Percentiles rank a stretch among this genome's conserved stretches.
phyloP scores from a whole-genome alignment of 2,888 invertebrate genomes.

The Ophraella communa region DNA sequence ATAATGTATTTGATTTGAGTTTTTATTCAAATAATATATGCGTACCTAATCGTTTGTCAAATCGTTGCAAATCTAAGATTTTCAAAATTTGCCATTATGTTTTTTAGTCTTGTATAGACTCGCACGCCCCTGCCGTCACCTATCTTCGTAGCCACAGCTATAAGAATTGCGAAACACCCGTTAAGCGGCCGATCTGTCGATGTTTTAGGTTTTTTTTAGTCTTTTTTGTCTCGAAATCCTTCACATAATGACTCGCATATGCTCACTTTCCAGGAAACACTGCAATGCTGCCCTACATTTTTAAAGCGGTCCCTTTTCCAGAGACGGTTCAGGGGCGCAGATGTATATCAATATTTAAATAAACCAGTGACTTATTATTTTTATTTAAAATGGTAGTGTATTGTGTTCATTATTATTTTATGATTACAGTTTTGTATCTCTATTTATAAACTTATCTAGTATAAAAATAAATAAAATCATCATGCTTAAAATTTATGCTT shows the following conservation, averaged over 20 bases:
- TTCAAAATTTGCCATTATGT: neutral
- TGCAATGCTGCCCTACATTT: slow-evolving; percentile 51
- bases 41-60: neutral
- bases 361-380: too few species aligned
- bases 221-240: slow-evolving; percentile 44
- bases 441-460: too few species aligned
- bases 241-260: slow-evolving; percentile 54
- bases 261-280: slow-evolving; percentile 53
- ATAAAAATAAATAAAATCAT: too few species aligned
- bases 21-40: neutral
- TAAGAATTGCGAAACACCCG: slow-evolving; percentile 46
- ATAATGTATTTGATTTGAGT: too few species aligned
- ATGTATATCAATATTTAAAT: neutral
- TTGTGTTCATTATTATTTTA: too few species aligned
- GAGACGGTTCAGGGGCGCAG: neutral
- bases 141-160: slow-evolving; percentile 24
- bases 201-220: slow-evolving; percentile 42
- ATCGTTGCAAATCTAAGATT: neutral
- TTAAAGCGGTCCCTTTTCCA: slow-evolving; percentile 35
- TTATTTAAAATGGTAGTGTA: too few species aligned
- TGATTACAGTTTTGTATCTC: too few species aligned
- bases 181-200: slow-evolving; percentile 44
- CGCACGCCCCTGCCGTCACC: slow-evolving; percentile 18
- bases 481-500: too few species aligned
- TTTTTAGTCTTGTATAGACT: neutral